Base-by-base conservation (phyloP, 2,888 invertebrate species). In the Acleris holmiana region DNA sequence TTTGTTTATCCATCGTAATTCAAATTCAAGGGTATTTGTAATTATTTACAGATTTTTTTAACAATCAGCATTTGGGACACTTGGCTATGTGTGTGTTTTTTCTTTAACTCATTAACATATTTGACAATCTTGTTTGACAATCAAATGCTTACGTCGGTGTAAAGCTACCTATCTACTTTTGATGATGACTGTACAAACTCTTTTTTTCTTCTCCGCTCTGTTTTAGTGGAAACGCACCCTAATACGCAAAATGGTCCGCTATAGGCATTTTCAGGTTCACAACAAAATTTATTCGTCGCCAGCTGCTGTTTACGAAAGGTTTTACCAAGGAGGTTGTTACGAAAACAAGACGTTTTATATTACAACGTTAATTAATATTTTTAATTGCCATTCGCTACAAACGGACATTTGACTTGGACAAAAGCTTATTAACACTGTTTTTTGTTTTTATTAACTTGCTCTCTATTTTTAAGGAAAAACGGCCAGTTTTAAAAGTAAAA, bases 321-420 rank as follows among this genome's bases (percentile, higher is more conserved):
- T 51, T 35, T 51, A 29, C 29, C 29, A 10, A 53, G 40, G 40
- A 10, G 18, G 23, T 29, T 19, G 15, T 29, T 25, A 15, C 7
- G 15, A 29, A 47, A 56, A 46, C 46, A 56, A 56, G 47, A 47
- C 46, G 46, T 47, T 15, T 41, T 41, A 54, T 41, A 54, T 41
- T 41, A 54, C 53, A 40, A 29, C 46, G 46, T 17, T 47, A 56
- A 29, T 56, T 56, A 56, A 56, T 56, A 56, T 29, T 46, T 56
- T 56, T 56, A 56, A 47, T 56, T 56, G 56, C 46, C 29, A 8
- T 56, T 29, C 18, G 7, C 15, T 19, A 56, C 56, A 46, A 29
- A 47, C 46, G 54, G 29, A 54, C 46, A 29, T n/a, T 47, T 25
- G 46, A 19, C 56, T 44, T 44, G 6, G 46, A 47, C 46, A 56